These are phyloP conservation scores for Mnemiopsis leidyi DNA, from an alignment of 37 sponge, comb jelly and placozoan species.

Conservation along the genomic window DNA sequence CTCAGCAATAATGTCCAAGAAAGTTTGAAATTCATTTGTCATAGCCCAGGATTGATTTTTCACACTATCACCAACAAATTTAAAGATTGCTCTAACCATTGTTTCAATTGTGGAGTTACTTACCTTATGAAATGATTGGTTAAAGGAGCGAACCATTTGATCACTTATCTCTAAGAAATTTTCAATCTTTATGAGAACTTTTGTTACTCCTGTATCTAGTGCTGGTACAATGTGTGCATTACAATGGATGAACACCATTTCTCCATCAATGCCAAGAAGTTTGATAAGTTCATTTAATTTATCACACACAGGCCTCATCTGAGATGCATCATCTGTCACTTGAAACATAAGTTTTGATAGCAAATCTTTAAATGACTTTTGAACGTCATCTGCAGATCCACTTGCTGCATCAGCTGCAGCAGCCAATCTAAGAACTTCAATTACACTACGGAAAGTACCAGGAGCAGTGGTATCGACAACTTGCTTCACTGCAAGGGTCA, in stretches of 20 bases:
- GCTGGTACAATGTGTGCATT: slow-evolving; percentile 9
- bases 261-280: not conserved
- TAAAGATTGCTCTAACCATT: not conserved
- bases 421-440: not conserved
- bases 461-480: not conserved
- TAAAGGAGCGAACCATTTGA: not conserved
- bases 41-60: not conserved
- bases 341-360: not conserved
- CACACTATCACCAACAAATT: not conserved
- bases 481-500: not conserved
- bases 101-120: not conserved
- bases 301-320: slow-evolving; percentile 11
- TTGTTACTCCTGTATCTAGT: not conserved
- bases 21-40: not conserved
- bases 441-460: not conserved
- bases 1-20: not conserved
- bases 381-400: not conserved
- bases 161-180: not conserved
- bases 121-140: not conserved
- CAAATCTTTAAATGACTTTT: not conserved
- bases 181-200: not conserved
- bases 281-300: not conserved
- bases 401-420: not conserved
- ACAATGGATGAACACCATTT: not conserved
- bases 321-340: not conserved